A percentile compares a stretch with the other conserved stretches of the same genome.
phyloP scores from a whole-genome alignment of 2,797 vertebrate species.

The Emys orbicularis region DNA sequence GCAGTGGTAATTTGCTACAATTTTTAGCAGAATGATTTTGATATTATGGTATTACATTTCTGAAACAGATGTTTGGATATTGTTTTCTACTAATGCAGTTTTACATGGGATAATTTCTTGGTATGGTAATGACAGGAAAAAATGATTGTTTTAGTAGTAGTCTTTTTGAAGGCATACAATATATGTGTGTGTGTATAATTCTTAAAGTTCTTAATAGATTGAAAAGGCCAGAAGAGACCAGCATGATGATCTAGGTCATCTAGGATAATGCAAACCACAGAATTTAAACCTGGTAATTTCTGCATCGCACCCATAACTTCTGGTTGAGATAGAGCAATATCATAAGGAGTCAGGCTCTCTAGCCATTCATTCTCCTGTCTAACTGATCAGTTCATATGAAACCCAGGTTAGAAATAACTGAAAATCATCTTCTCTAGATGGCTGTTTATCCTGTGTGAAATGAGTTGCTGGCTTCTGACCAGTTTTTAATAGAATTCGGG shows the following conservation, averaged over 20 bases:
- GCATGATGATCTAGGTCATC: not conserved
- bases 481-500: not conserved
- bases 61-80: constrained; percentile 44
- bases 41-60: not conserved
- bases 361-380: not conserved
- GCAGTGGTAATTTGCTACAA: not conserved
- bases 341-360: not conserved
- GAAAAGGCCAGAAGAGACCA: not conserved
- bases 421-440: not conserved
- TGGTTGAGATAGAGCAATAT: not conserved
- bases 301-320: not conserved
- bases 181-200: not conserved
- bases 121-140: not conserved
- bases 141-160: not conserved
- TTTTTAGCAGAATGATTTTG: constrained; percentile 35
- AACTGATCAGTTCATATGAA: not conserved
- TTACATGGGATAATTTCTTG: constrained; percentile 1
- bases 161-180: not conserved
- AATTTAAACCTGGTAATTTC: not conserved
- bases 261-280: not conserved
- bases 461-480: not conserved
- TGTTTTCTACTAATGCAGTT: constrained; percentile 40
- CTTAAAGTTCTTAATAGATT: not conserved
- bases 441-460: not conserved
- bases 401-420: not conserved